phyloP scores from a whole-genome alignment of 2,113 vertebrate species.

The Mobula hypostoma region DNA sequence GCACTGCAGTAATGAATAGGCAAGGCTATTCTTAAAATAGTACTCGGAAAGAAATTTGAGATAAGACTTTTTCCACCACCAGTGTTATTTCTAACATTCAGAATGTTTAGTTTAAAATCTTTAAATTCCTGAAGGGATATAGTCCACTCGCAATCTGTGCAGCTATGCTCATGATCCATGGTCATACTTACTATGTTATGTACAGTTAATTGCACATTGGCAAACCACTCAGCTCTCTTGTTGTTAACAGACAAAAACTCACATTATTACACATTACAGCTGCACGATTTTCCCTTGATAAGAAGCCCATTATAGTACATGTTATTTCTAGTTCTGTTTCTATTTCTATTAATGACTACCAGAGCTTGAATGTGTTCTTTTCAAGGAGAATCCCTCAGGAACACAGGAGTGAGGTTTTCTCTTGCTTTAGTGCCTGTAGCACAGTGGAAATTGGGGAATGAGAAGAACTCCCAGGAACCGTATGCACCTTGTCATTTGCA shows the following conservation, averaged over 20 bases:
- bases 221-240: background rate
- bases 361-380: background rate
- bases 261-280: background rate
- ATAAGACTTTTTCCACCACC: background rate
- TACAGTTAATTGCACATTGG: background rate
- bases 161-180: background rate
- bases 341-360: background rate
- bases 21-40: background rate
- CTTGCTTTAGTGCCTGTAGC: background rate
- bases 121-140: background rate
- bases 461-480: background rate
- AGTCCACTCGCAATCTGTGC: background rate
- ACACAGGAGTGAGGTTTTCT: background rate
- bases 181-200: background rate
- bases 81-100: background rate
- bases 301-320: background rate
- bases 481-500: background rate
- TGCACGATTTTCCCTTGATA: background rate
- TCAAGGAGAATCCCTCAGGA: background rate
- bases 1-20: background rate
- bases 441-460: background rate
- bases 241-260: background rate
- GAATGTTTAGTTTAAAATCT: slow-evolving; percentile 3
- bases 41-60: background rate
- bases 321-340: background rate